Evolutionary conservation across 2,888 invertebrate genomes (phyloP).

Genomic region (Cyclophora albipunctata): DNA sequence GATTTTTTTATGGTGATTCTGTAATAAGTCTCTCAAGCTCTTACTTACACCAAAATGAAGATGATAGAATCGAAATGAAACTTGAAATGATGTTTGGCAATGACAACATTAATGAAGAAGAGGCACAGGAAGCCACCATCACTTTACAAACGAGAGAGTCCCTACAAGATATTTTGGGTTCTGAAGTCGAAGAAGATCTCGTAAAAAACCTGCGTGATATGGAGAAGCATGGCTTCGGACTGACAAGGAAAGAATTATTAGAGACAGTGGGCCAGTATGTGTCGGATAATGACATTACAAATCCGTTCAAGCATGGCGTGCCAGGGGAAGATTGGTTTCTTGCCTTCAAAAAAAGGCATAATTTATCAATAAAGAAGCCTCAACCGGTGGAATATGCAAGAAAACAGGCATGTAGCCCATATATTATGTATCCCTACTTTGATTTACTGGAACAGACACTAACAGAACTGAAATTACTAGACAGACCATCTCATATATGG

Average conservation of each 20-base stretch:
- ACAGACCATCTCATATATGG: slow-evolving; percentile 12
- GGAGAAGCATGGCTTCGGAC: slow-evolving; percentile 16
- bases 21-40: too few species aligned
- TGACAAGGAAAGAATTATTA: slow-evolving; percentile 20
- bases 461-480: slow-evolving; percentile 9
- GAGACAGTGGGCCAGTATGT: slow-evolving; percentile 27
- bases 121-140: too few species aligned
- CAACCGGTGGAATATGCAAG: slow-evolving; percentile 32
- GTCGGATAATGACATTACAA: slow-evolving; percentile 20
- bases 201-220: slow-evolving; percentile 21
- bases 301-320: slow-evolving; percentile 24
- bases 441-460: slow-evolving; percentile 17
- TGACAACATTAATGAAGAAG: too few species aligned
- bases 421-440: slow-evolving; percentile 17
- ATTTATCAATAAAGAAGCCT: slow-evolving; percentile 37
- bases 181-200: slow-evolving; percentile 23
- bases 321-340: slow-evolving; percentile 6
- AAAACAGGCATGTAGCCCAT: slow-evolving; percentile 19
- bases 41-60: too few species aligned
- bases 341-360: slow-evolving; percentile 22
- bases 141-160: too few species aligned
- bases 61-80: too few species aligned
- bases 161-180: too few species aligned
- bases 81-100: too few species aligned
- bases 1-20: too few species aligned